Evolutionary conservation across 2,797 vertebrate genomes (phyloP), one percentile per base, ranked within the genome.

Genomic region (Sebastes nivosus): DNA sequence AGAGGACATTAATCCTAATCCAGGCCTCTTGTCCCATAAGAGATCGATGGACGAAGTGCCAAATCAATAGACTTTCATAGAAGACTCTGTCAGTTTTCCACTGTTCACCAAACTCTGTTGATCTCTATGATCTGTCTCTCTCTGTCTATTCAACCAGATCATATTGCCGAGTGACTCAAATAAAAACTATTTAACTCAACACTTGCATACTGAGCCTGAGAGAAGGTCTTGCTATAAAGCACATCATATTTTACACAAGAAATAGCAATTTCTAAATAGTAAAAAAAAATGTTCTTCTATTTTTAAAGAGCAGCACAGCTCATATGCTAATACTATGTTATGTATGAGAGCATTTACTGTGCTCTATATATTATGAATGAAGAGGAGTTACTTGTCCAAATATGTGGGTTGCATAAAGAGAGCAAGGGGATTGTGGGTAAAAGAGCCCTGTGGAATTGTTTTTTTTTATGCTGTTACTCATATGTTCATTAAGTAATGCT

Each of bases 1-100:
- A 84, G 82, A 91, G 86, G 84, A 90, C 85, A 91, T 90, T 87
- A 84, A 87, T 91, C 83, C 81, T 89, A 91, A 93, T 94, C 88
- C 87, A 89, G 82, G 89, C 77, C 80, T 85, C 75, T 69, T 81
- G 75, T 90, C 84, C 88, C 82, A 58, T 83, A 60, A 68, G 79
- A 88, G 90, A 92, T 93, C 86, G 89, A 91, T 94, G 82, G 77
- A 77, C 69, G 67, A 87, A 87, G 83, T 85, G 77, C 78, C 80
- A 90, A 91, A 93, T 93, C 91, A 90, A 94, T 92, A 91, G 72
- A 80, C 84, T 87, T 90, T 89, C 82, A 90, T 90, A 83, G 79
- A 92, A 91, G 91, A 93, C 87, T 91, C 89, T 75, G 80, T 93
- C 82, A 73, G 81, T 92, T 94, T 89, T 84, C 38, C 63, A 34